These are phyloP conservation scores for Solea solea DNA, from an alignment of 2,113 vertebrate genomes.

Conservation along the genomic window DNA sequence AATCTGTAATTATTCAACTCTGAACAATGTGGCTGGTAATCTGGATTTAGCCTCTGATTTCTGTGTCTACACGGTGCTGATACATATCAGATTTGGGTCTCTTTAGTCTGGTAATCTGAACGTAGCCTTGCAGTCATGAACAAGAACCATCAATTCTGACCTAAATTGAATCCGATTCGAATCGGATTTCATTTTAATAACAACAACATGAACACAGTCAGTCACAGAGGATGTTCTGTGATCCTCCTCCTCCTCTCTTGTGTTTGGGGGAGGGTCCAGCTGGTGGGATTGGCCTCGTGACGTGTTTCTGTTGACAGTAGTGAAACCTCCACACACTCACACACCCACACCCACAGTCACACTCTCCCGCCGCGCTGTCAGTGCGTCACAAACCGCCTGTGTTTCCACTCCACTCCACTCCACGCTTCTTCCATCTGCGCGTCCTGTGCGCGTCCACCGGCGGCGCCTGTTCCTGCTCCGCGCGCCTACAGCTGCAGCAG, in stretches of 20 bases:
- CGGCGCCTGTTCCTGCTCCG: neutral
- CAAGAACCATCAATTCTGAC: too few species aligned
- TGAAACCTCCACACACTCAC: conserved; percentile 35
- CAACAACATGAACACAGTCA: too few species aligned
- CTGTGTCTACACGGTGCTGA: too few species aligned
- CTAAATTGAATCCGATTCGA: too few species aligned
- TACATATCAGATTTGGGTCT: too few species aligned
- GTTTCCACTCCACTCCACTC: neutral
- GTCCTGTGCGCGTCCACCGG: conserved; percentile 31
- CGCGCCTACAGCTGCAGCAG: too few species aligned
- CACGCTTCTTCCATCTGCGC: conserved; percentile 1
- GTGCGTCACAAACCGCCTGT: conserved; percentile 3
- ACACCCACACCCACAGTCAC: neutral
- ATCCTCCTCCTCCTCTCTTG: neutral
- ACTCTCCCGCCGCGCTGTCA: neutral
- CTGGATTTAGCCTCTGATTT: too few species aligned
- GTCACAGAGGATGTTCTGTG: neutral
- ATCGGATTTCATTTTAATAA: too few species aligned
- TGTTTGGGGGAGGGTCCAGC: conserved; percentile 37
- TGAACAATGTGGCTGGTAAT: too few species aligned
- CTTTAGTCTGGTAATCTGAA: too few species aligned
- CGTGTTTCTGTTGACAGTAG: conserved; percentile 60
- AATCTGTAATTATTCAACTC: too few species aligned
- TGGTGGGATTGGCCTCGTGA: conserved; percentile 41
- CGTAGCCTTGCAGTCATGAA: too few species aligned